A percentile compares a stretch with the other conserved stretches of the same genome.
These are phyloP conservation scores for Montipora capitata DNA, from an alignment of 92 coral and sea anemone species.

Conservation along the genomic window DNA sequence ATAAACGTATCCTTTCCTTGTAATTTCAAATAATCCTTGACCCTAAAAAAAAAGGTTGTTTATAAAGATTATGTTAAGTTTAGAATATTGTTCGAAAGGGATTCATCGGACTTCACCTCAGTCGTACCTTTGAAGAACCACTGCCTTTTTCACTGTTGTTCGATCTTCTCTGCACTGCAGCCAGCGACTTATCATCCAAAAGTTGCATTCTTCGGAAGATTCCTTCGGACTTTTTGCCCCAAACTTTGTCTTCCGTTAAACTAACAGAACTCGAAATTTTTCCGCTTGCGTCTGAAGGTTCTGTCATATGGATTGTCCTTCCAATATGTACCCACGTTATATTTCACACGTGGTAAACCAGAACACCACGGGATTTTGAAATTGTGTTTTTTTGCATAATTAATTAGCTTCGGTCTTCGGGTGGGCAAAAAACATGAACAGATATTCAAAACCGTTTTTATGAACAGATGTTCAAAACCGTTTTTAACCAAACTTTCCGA, in stretches of 20 bases:
- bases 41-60: conserved; percentile 31
- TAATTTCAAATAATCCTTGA: conserved; percentile 68
- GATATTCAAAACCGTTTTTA: too few species aligned
- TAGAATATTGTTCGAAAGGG: conserved; percentile 12
- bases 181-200: too few species aligned
- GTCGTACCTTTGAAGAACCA: conserved; percentile 54
- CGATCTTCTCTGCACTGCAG: too few species aligned
- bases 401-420: too few species aligned
- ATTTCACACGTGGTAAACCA: conserved; percentile 36
- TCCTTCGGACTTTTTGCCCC: conserved; percentile 71
- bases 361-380: background rate
- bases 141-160: background rate
- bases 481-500: too few species aligned
- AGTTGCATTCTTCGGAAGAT: conserved; percentile 50
- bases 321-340: conserved; percentile 47
- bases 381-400: too few species aligned
- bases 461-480: too few species aligned
- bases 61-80: conserved; percentile 13
- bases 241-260: conserved; percentile 63
- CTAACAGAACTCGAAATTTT: conserved; percentile 33
- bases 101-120: conserved; percentile 21
- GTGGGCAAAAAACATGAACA: too few species aligned
- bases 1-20: too few species aligned
- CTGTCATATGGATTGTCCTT: conserved; percentile 45
- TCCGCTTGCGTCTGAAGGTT: conserved; percentile 25